Evolutionary conservation across 2,888 invertebrate species (phyloP).

Genomic region (Melanostoma mellinum): DNA sequence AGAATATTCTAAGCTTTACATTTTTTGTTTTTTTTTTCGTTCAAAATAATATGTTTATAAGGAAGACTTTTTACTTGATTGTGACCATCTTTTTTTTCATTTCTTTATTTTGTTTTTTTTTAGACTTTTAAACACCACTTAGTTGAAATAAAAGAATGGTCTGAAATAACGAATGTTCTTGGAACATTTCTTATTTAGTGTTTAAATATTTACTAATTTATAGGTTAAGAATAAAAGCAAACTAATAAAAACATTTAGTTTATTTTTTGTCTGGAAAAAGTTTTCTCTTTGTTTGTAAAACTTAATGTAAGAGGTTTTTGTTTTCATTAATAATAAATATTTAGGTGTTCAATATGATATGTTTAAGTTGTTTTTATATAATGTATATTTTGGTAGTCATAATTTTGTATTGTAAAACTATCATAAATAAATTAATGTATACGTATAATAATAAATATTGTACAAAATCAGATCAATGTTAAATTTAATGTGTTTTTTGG

Average conservation of each 20-base stretch:
- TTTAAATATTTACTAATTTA: conserved; percentile 10
- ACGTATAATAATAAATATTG: neutral
- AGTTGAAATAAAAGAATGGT: conserved; percentile 57
- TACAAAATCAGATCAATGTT: neutral
- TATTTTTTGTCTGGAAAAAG: conserved; percentile 22
- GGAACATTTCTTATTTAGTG: conserved; percentile 51
- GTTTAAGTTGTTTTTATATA: conserved; percentile 78
- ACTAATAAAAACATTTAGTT: conserved; percentile 12
- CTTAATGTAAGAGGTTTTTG: conserved; percentile 57
- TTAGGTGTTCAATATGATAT: conserved; percentile 81
- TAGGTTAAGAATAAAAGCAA: conserved; percentile 55
- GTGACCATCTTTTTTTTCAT: conserved; percentile 75
- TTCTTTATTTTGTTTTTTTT: conserved; percentile 23
- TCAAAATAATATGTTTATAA: conserved; percentile 70
- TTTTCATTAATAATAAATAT: conserved; percentile 71
- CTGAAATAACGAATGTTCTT: conserved; percentile 66
- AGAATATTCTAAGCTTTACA: conserved; percentile 44
- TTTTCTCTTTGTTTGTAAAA: conserved; percentile 63
- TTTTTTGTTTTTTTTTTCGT: conserved; percentile 32
- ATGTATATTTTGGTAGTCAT: conserved; percentile 41
- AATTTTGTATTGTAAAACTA: conserved; percentile 29
- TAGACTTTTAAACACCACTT: conserved; percentile 19
- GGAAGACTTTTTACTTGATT: conserved; percentile 79
- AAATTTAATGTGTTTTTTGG: too few species aligned
- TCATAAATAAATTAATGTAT: conserved; percentile 18